A percentile compares a stretch with the other conserved stretches of the same genome.
Evolutionary conservation across 2,797 vertebrate species (phyloP).

Genomic region (Xenentodon cancila): DNA sequence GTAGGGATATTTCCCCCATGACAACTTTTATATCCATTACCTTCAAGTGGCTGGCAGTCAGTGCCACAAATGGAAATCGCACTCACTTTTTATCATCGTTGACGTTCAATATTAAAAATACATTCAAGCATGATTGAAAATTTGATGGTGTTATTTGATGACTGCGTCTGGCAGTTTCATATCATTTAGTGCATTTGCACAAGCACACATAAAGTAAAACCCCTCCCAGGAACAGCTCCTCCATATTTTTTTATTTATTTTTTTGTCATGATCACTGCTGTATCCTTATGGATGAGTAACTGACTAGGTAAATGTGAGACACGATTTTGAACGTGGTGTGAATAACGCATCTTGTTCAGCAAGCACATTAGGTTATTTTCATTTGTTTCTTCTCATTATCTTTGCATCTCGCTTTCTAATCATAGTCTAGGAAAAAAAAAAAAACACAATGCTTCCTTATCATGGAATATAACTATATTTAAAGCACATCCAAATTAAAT

Average conservation of each 20-base stretch:
- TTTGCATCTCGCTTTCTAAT: slow-evolving; percentile 49
- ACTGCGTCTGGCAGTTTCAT: slow-evolving; percentile 50
- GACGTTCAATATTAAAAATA: slow-evolving; percentile 76
- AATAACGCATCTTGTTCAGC: slow-evolving; percentile 16
- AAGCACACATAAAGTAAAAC: slow-evolving; percentile 33
- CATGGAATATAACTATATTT: slow-evolving; percentile 33
- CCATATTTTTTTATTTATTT: slow-evolving; percentile 5
- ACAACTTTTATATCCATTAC: slow-evolving; percentile 65
- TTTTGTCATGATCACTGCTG: background rate
- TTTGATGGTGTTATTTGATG: slow-evolving; percentile 70
- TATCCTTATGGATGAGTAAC: slow-evolving; percentile 21
- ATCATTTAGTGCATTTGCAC: slow-evolving; percentile 42
- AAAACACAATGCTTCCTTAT: slow-evolving; percentile 15
- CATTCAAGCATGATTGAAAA: slow-evolving; percentile 73
- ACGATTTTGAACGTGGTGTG: slow-evolving; percentile 5
- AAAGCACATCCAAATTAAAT: slow-evolving; percentile 37
- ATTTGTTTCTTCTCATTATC: slow-evolving; percentile 45
- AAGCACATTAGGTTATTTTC: slow-evolving; percentile 39
- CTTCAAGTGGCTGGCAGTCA: slow-evolving; percentile 54
- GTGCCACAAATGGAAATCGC: slow-evolving; percentile 59
- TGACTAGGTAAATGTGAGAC: slow-evolving; percentile 15
- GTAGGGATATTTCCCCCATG: slow-evolving; percentile 66
- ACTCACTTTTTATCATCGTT: slow-evolving; percentile 67
- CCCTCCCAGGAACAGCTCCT: slow-evolving; percentile 12
- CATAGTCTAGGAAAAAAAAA: slow-evolving; percentile 20